Evolutionary conservation across 2,113 vertebrate genomes (phyloP), one percentile per base, ranked within the genome.

Genomic region (Ammospiza caudacuta): DNA sequence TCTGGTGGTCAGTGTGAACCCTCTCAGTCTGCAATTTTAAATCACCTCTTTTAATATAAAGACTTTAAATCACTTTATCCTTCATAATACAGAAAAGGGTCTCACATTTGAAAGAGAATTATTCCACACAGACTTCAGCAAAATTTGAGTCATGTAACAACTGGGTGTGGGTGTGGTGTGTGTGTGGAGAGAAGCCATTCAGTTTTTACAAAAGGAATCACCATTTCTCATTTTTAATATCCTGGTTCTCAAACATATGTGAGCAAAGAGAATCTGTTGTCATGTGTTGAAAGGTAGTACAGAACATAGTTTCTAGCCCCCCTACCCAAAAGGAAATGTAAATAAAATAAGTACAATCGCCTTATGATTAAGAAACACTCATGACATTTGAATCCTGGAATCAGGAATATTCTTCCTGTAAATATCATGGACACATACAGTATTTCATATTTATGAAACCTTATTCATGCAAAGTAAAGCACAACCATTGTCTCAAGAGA

Each of bases 21-120:
- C 52, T 21, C 83, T 90, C 74, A 49, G 74, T 85, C 10, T 89
- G 83, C 83, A 84, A 69, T 87, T 94, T 92, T 87, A 95, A 88
- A 70, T 79, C 12, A 87, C 17, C 49, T 84, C n/a, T 83, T 81
- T 82, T 84, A 87, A 83, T 51, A 59, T 52, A 92, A 91, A 57
- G 37, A 85, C 51, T 49, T 76, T 55, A 87, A 94, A 66, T 66
- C 81, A 84, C 67, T 79, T 94, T 77, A 87, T 66, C 25, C 69
- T 79, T 80, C 54, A 37, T 8, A 72, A 10, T 37, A 83, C 12
- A 88, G 76, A 62, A 90, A 51, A 81, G 22, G 23, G 20, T 63
- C 51, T 83, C 17, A 44, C 19, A 81, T 76, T 63, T 55, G 43
- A 91, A 81, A 94, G 35, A 83, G 8, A 81, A 41, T 79, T 67